phyloP scores from a whole-genome alignment of 2,888 invertebrate species.

The Chorisops tibialis region DNA sequence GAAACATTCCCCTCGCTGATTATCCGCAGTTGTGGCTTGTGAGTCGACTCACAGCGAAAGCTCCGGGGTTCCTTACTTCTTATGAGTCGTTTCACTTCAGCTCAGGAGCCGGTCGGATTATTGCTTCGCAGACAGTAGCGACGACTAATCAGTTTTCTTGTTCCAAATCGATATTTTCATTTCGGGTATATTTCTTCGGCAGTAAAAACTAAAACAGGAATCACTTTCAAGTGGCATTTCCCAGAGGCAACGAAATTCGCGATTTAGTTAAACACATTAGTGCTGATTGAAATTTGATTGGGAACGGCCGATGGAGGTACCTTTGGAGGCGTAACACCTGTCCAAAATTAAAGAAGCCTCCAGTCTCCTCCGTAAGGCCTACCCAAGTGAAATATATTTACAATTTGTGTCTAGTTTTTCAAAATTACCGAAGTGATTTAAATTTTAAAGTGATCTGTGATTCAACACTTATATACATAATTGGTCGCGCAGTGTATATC shows the following conservation, averaged over 20 bases:
- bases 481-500: no score
- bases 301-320: conserved; percentile 53
- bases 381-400: conserved; percentile 38
- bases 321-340: conserved; percentile 43
- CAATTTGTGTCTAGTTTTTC: no score
- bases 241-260: conserved; percentile 1
- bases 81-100: no score
- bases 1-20: no score
- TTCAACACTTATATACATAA: not conserved
- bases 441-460: conserved; percentile 23
- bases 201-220: not conserved
- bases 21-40: no score
- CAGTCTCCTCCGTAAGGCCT: conserved; percentile 53
- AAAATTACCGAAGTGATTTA: not conserved
- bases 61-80: no score
- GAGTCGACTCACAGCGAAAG: no score
- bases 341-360: conserved; percentile 39
- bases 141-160: conserved; percentile 20
- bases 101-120: conserved; percentile 13
- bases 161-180: conserved; percentile 14
- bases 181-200: not conserved
- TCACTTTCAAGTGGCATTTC: conserved; percentile 11
- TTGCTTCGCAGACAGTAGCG: conserved; percentile 16
- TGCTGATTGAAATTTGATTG: conserved; percentile 31
- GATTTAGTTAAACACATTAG: not conserved